A percentile compares a stretch with the other conserved stretches of the same genome.
phyloP scores from a whole-genome alignment of 2,888 invertebrate genomes.

The Sphaeridia pumilis region DNA sequence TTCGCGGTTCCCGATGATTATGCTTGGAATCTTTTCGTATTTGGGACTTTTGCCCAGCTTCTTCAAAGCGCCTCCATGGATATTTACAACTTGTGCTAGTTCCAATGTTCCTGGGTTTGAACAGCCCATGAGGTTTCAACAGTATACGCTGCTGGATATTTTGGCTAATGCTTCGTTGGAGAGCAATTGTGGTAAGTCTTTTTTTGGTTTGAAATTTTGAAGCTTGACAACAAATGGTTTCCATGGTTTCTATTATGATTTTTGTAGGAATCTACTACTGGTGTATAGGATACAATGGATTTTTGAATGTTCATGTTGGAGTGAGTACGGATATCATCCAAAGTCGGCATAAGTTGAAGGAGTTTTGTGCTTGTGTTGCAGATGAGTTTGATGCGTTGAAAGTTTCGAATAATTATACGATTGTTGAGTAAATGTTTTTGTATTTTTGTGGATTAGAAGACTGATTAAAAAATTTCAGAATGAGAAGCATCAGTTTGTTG shows the following conservation, averaged over 20 bases:
- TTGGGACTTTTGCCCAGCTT: neutral
- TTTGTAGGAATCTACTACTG: neutral
- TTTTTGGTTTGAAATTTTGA: neutral
- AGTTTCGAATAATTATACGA: no score
- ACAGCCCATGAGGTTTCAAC: neutral
- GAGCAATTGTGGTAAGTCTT: neutral
- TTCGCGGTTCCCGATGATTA: neutral
- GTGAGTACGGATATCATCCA: neutral
- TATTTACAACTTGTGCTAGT: neutral
- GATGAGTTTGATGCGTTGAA: neutral
- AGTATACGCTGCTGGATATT: neutral
- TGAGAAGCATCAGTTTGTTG: neutral
- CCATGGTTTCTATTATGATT: neutral
- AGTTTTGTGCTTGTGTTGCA: neutral
- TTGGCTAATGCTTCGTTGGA: neutral
- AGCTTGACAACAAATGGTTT: neutral
- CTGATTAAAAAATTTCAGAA: neutral
- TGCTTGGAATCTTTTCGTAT: neutral
- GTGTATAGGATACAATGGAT: neutral
- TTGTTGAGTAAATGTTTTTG: neutral
- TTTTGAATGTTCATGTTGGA: neutral
- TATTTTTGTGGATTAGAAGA: neutral
- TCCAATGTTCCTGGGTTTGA: neutral
- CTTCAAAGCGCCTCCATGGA: neutral
- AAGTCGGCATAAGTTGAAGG: neutral